phyloP scores from a whole-genome alignment of 2,888 invertebrate genomes.

The Apodemia zela region DNA sequence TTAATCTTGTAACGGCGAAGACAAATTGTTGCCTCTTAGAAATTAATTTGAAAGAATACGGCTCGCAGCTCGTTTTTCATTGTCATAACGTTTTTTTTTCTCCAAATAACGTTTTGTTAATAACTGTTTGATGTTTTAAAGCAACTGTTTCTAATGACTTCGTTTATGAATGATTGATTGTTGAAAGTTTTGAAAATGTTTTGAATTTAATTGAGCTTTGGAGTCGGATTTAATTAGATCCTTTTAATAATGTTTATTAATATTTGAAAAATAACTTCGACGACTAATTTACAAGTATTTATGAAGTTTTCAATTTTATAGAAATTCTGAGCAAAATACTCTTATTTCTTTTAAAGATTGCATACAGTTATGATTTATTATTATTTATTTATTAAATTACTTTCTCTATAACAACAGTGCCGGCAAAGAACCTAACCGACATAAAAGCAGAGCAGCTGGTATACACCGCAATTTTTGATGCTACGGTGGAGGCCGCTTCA shows the following conservation, averaged over 20 bases:
- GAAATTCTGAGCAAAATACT: too few relatives aligned
- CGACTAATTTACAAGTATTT: not conserved
- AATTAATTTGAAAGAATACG: constrained; percentile 62
- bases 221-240: not conserved
- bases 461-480: too few relatives aligned
- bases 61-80: constrained; percentile 53
- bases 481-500: too few relatives aligned
- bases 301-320: not conserved
- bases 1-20: constrained; percentile 49
- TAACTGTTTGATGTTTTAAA: constrained; percentile 52
- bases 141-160: constrained; percentile 37
- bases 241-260: not conserved
- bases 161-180: constrained; percentile 39
- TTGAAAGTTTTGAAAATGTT: constrained; percentile 11
- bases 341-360: too few relatives aligned
- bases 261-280: not conserved
- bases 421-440: too few relatives aligned
- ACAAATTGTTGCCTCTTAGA: constrained; percentile 57
- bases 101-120: constrained; percentile 47
- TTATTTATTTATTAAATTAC: too few relatives aligned
- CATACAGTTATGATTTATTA: too few relatives aligned
- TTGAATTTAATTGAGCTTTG: not conserved
- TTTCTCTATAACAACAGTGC: too few relatives aligned
- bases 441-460: too few relatives aligned
- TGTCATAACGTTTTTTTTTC: constrained; percentile 52